Conservation (phyloP, 2,113 vertebrate genomes). For the Oncorhynchus keta region DNA sequence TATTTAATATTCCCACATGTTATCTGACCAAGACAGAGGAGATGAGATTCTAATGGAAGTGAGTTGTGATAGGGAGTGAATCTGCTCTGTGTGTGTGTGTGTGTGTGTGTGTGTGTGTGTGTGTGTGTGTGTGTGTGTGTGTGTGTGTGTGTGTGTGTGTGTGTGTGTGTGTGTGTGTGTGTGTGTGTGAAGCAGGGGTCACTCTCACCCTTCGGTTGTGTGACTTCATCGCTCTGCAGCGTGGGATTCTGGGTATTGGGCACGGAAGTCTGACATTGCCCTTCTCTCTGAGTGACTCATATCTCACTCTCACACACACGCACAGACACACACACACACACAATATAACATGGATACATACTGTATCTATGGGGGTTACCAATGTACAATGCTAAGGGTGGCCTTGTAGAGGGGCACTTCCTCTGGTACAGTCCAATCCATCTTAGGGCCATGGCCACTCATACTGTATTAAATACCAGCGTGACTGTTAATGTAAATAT, state of each 20-base stretch:
- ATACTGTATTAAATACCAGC: no score
- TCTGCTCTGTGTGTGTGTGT: background rate
- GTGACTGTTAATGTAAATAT: no score
- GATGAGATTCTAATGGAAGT: background rate
- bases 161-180: conserved; percentile 4
- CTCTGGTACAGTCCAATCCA: no score
- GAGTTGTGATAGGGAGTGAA: background rate
- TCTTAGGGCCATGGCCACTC: no score
- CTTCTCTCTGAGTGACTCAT: no score
- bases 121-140: conserved; percentile 1
- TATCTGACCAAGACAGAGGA: background rate
- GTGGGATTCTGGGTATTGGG: no score
- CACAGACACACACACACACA: conserved; percentile 17
- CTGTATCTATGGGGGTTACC: background rate
- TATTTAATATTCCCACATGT: background rate
- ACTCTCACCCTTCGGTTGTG: conserved; percentile 34
- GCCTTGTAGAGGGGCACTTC: background rate
- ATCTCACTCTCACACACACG: conserved; percentile 3
- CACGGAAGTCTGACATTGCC: no score
- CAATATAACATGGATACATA: background rate
- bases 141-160: background rate
- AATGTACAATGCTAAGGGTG: no score
- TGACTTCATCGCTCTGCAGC: background rate
- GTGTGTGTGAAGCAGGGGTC: conserved; percentile 33
- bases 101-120: conserved; percentile 2